phyloP scores from a whole-genome alignment of 92 coral and sea anemone genomes.

The Epizoanthus stellaris region DNA sequence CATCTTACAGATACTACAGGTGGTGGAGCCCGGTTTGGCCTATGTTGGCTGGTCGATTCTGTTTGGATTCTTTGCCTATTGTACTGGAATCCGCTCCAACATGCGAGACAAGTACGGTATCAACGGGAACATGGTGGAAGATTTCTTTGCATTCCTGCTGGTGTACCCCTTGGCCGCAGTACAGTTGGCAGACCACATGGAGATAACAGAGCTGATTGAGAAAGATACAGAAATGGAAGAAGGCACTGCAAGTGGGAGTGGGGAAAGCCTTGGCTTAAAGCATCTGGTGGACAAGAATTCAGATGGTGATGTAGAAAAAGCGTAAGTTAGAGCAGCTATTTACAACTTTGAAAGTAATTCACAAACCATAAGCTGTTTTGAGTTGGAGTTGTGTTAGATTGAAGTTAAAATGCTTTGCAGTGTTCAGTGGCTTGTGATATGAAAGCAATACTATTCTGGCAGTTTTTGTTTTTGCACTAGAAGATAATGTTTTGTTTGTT shows the following conservation, averaged over 20 bases:
- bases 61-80: slow-evolving; percentile 42
- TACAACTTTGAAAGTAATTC: no score
- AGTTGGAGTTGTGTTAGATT: no score
- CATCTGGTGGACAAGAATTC: background rate
- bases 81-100: slow-evolving; percentile 43
- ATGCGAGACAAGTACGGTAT: slow-evolving; percentile 47
- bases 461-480: no score
- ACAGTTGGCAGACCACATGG: slow-evolving; percentile 39
- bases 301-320: background rate
- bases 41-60: slow-evolving; percentile 53
- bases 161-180: slow-evolving; percentile 51
- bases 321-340: no score
- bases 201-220: background rate
- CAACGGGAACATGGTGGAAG: slow-evolving; percentile 52
- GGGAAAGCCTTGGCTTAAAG: slow-evolving; percentile 10
- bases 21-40: slow-evolving; percentile 47
- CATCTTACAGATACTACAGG: slow-evolving; percentile 32
- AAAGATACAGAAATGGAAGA: slow-evolving; percentile 7
- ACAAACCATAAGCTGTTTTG: no score
- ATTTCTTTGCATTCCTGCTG: slow-evolving; percentile 44
- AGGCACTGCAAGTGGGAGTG: slow-evolving; percentile 3
- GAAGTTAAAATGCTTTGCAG: no score
- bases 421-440: no score
- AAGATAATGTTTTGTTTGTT: no score
- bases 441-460: no score